Base-by-base conservation (phyloP, 2,113 vertebrate species). In the Procavia capensis region DNA sequence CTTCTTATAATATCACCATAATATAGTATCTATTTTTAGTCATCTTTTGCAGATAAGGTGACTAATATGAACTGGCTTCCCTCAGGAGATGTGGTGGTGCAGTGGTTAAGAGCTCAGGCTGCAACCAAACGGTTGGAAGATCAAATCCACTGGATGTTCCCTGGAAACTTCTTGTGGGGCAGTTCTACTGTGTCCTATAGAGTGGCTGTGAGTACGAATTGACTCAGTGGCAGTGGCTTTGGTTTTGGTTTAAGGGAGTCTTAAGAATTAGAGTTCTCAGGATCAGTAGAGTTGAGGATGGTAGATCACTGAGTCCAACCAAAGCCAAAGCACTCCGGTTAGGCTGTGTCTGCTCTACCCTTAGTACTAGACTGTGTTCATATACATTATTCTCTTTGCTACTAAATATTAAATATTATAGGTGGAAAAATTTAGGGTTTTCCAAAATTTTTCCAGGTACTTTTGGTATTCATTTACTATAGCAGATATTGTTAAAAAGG, bases 381-480 rank as follows among this genome's bases (percentile, higher is more conserved):
- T 76, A 31, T 41, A 25, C 24, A 22, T 90, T 86, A 36, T n/a
- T 91, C 5, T 84, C 19, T 91, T 84, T 85, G 61, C 75, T 95
- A 17, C 36, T 75, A 27, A 72, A 47, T 91, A 88, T 31, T 81
- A 31, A 72, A 57, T 91, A 88, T 83, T 87, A 79, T 43, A 66
- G 25, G 34, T 90, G 94, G 61, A 85, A 90, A 94, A 66, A 82
- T 91, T 3, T 47, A 16, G 34, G 59, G 1, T 34, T 74, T 95
- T 93, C 66, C 45, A 76, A 45, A 90, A 72, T 14, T 34, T 68
- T 90, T 90, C 36, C 24, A 70, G 72, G 27, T 61, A 47, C 27
- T 19, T 85, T 74, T 22, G 9, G 59, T 72, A 76, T 43, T 86
- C 2, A 20, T 70, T 94, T 95, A 47, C 9, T 66, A n/a, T 14